These are phyloP conservation scores for Macropodus opercularis DNA, from an alignment of 2,797 vertebrate species.

Conservation along the genomic window DNA sequence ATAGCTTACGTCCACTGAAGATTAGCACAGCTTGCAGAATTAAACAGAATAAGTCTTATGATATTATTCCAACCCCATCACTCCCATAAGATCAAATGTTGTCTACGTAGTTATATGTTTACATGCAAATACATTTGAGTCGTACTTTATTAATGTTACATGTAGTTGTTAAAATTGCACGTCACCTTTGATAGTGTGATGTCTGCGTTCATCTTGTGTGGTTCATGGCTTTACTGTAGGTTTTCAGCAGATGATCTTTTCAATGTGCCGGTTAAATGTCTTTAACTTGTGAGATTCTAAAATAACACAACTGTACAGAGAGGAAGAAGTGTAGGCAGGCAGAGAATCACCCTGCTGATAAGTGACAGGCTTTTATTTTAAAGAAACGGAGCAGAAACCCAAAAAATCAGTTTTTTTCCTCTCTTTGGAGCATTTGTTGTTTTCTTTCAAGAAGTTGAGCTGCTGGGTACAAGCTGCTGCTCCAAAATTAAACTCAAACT, in stretches of 20 bases:
- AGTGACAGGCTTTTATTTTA: constrained; percentile 45
- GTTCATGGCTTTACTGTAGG: background rate
- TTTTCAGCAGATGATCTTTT: background rate
- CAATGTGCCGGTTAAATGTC: background rate
- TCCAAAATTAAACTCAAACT: constrained; percentile 46
- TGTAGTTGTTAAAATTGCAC: background rate
- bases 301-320: constrained; percentile 7
- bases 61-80: too few relatives aligned
- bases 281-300: constrained; percentile 20
- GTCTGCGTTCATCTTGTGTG: constrained; percentile 8
- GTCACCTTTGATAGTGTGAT: background rate
- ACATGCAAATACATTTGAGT: too few relatives aligned
- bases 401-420: background rate
- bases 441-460: constrained; percentile 3
- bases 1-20: too few relatives aligned
- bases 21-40: too few relatives aligned
- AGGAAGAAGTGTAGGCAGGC: constrained; percentile 10
- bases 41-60: too few relatives aligned
- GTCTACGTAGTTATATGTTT: too few relatives aligned
- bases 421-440: constrained; percentile 2
- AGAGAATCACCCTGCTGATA: constrained; percentile 30
- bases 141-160: too few relatives aligned
- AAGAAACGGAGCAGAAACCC: constrained; percentile 43
- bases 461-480: constrained; percentile 4
- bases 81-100: too few relatives aligned